A percentile compares a stretch with the other conserved stretches of the same genome.
These are phyloP conservation scores for Ceuthmochares aereus DNA, from an alignment of 2,113 vertebrate genomes.

Conservation along the genomic window DNA sequence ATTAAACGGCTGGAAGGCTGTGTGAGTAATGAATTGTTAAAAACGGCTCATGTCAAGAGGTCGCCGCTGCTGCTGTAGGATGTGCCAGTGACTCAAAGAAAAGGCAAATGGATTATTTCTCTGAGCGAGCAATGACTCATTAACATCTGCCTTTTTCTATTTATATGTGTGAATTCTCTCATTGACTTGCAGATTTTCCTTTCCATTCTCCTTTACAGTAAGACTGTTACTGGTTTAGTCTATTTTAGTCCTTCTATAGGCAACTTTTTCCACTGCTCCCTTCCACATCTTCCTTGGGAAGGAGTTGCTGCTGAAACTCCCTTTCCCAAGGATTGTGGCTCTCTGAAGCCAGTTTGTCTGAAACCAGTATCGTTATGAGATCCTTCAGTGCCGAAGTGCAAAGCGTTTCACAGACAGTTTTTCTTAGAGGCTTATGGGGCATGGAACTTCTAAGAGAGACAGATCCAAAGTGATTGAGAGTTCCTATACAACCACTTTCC, in stretches of 20 bases:
- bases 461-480: not conserved
- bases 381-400: not conserved
- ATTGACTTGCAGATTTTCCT: slow-evolving; percentile 46
- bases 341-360: not conserved
- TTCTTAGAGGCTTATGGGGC: not conserved
- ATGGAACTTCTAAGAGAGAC: not conserved
- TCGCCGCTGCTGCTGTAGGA: slow-evolving; percentile 13
- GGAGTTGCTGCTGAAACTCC: not conserved
- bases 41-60: slow-evolving; percentile 15
- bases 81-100: slow-evolving; percentile 10
- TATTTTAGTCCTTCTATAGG: not conserved
- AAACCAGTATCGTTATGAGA: not conserved
- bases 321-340: not conserved
- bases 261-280: slow-evolving; percentile 35
- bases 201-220: slow-evolving; percentile 41
- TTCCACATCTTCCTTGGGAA: not conserved
- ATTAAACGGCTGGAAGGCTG: slow-evolving; percentile 2
- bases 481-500: not conserved
- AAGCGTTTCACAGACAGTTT: not conserved
- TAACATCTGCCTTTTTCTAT: slow-evolving; percentile 51
- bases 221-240: not conserved
- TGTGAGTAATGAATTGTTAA: slow-evolving; percentile 50
- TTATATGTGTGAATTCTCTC: slow-evolving; percentile 32
- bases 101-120: slow-evolving; percentile 31
- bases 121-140: not conserved